Base-by-base conservation (phyloP, 2,888 invertebrate genomes). In the Noctuana brunneofusca region DNA sequence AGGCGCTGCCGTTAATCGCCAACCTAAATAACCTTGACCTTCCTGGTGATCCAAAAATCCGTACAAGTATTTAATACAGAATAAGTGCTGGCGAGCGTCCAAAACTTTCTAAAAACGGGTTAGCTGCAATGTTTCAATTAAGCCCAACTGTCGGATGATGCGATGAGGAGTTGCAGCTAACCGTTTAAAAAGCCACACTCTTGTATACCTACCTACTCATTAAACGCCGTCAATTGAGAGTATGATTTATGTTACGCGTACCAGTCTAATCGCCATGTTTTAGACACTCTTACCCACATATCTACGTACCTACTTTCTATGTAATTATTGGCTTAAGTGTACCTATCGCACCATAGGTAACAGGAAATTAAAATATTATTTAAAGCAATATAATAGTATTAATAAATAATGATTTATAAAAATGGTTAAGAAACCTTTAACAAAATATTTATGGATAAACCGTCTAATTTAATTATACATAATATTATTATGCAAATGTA, bases 91-190 rank as follows among this genome's bases (percentile, higher is more conserved):
- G 89, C 86, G 64, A 68, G 63, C 70, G 67, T 78, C 87, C 89
- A 89, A 83, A 80, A 81, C 83, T 85, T 86, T 86, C 83, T 83
- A 84, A 86, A 84, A 84, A 83, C 80, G 72, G 78, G 76, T 79
- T 79, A 81, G 75, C 77, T 84, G 83, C 81, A 85, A 79, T 74
- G 77, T 78, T 80, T 86, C 81, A 83, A 86, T 86, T 83, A 83
- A 78, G 75, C 74, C 69, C 69, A 66, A 69, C 69, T 70, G 75
- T 66, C 68, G 43, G 65, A 66, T 64, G 66, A 66, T 66, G 66
- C 64, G 70, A 70, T 71, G 68, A 71, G 66, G 66, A 71, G 64
- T 65, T 74, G 72, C 71, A 74, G 69, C 70, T 69, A 63, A 66
- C 63, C 58, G 67, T 74, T 71, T 75, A 71, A 72, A 75, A 74